A percentile compares a stretch with the other conserved stretches of the same genome.
These are phyloP conservation scores for Dipodomys ordii DNA, from an alignment of 2,113 vertebrate species.

Conservation along the genomic window DNA sequence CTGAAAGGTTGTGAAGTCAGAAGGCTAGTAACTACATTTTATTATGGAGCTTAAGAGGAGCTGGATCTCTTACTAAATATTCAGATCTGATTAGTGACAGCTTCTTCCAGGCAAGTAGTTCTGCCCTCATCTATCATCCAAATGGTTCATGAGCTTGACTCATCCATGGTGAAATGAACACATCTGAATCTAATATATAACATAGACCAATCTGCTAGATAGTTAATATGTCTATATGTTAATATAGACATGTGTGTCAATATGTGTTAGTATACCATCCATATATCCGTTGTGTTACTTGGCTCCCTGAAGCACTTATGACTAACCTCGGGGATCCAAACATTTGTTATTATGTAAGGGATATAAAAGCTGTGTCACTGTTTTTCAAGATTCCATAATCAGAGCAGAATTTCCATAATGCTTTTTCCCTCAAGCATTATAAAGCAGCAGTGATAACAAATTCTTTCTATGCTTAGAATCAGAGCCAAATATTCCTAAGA, in stretches of 20 bases:
- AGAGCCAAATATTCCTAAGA: neutral
- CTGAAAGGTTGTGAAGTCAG: neutral
- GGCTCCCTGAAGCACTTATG: neutral
- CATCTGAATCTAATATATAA: neutral
- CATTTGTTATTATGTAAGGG: neutral
- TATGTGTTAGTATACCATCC: neutral
- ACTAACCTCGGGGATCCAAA: neutral
- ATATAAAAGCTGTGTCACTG: neutral
- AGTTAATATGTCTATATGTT: neutral
- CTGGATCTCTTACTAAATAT: neutral
- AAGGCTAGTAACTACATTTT: neutral
- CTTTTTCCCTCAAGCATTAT: neutral
- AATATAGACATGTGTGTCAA: neutral
- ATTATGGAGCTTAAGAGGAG: neutral
- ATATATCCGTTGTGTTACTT: neutral
- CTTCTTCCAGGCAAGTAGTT: neutral
- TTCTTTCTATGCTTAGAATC: neutral
- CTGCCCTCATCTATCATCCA: neutral
- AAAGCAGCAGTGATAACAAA: neutral
- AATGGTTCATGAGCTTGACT: neutral
- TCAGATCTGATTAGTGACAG: neutral
- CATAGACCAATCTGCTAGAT: neutral
- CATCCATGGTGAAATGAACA: neutral
- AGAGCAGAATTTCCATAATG: neutral
- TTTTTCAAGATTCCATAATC: neutral